These are phyloP conservation scores for Nymphalis c-album DNA, from an alignment of 2,888 invertebrate genomes.

Conservation along the genomic window DNA sequence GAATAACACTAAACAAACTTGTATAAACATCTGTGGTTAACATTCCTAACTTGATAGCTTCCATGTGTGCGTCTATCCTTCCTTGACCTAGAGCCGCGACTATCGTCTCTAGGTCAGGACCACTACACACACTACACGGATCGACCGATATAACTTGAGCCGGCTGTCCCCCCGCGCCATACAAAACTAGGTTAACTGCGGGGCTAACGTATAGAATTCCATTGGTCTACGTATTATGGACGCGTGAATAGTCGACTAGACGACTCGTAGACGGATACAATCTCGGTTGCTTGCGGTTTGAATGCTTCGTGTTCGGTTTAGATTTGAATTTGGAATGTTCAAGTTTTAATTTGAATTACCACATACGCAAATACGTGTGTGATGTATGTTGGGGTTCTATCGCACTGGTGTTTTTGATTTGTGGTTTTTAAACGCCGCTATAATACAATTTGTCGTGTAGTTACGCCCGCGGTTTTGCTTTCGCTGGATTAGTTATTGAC, in stretches of 20 bases:
- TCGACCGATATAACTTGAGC: conserved; percentile 53
- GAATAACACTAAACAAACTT: background rate
- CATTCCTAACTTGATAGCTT: conserved; percentile 37
- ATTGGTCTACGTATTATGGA: conserved; percentile 54
- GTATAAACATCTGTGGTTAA: conserved; percentile 22
- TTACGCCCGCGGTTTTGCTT: background rate
- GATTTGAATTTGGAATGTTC: conserved; percentile 47
- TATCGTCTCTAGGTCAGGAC: conserved; percentile 78
- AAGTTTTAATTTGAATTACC: conserved; percentile 50
- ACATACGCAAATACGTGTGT: background rate
- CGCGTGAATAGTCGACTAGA: conserved; percentile 64
- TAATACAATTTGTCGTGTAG: background rate
- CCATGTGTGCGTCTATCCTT: conserved; percentile 77
- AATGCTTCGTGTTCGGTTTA: conserved; percentile 45
- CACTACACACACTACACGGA: conserved; percentile 68
- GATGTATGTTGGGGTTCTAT: background rate
- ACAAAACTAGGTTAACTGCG: conserved; percentile 26
- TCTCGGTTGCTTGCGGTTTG: conserved; percentile 40
- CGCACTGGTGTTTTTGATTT: background rate
- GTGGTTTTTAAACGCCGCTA: background rate
- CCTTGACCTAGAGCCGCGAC: conserved; percentile 78
- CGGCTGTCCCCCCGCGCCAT: conserved; percentile 39
- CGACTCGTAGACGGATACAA: conserved; percentile 65
- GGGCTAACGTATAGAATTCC: conserved; percentile 52
- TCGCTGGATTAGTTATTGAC: background rate